Conservation (phyloP, 30 jellyfish, hydroid and myxozoan genomes). For the Sanderia malayensis region DNA sequence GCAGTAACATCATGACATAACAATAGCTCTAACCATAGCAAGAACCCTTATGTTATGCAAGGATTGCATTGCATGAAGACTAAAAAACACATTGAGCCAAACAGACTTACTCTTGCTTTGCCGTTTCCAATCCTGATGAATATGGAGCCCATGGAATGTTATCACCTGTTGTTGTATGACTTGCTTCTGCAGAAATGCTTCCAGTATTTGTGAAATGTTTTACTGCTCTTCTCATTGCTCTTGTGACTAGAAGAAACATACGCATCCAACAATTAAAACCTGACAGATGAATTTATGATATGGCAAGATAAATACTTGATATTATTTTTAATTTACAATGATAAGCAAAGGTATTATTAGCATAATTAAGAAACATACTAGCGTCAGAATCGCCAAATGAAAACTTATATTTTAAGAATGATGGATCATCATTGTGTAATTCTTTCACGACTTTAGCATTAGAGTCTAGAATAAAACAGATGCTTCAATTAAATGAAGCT, state of each 20-base stretch:
- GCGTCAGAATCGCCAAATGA: conserved; percentile 74
- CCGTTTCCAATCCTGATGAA: conserved; percentile 59
- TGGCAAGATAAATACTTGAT: not conserved
- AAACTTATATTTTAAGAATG: conserved; percentile 76
- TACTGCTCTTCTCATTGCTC: conserved; percentile 51
- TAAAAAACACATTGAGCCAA: no score
- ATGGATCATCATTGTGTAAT: conserved; percentile 87
- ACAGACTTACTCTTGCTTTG: conserved; percentile 65
- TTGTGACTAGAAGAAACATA: conserved; percentile 12
- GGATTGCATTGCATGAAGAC: no score
- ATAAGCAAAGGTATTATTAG: no score
- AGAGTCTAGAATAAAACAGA: conserved; percentile 47
- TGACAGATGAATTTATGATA: not conserved
- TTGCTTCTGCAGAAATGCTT: conserved; percentile 33
- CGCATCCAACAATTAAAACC: not conserved
- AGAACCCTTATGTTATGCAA: no score
- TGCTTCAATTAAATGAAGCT: no score
- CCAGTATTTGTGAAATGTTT: conserved; percentile 33
- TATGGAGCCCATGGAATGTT: conserved; percentile 68
- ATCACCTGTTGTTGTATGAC: conserved; percentile 76
- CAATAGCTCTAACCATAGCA: no score
- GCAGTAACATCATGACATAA: no score
- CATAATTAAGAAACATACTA: no score
- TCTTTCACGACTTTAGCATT: conserved; percentile 82
- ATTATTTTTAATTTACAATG: no score